phyloP scores from a whole-genome alignment of 2,888 invertebrate species.

The Apamea crenata region DNA sequence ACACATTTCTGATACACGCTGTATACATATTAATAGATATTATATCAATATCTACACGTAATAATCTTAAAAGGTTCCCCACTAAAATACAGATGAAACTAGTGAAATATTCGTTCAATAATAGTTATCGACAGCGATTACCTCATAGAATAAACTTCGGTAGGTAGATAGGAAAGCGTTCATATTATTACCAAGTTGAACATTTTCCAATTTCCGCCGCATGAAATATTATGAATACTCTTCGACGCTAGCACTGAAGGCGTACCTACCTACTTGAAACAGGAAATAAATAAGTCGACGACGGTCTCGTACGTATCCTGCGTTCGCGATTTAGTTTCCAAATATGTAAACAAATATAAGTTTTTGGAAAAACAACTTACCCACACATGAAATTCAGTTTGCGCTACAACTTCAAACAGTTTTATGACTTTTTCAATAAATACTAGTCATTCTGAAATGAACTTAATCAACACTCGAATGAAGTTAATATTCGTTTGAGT shows the following conservation, averaged over 20 bases:
- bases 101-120: conserved; percentile 13
- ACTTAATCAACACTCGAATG: neutral
- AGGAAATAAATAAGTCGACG: conserved; percentile 65
- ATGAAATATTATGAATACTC: conserved; percentile 65
- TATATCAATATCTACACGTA: neutral
- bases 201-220: conserved; percentile 67
- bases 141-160: conserved; percentile 23
- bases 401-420: neutral
- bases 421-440: neutral
- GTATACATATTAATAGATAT: no score
- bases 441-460: neutral
- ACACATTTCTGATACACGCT: neutral
- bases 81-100: neutral
- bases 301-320: conserved; percentile 30
- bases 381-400: neutral
- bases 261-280: conserved; percentile 44
- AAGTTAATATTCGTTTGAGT: neutral
- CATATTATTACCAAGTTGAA: conserved; percentile 54
- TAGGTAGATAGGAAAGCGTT: conserved; percentile 41
- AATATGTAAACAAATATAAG: neutral
- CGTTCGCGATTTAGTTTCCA: neutral
- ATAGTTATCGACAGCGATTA: conserved; percentile 32
- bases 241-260: conserved; percentile 51
- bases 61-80: neutral
- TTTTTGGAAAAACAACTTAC: neutral